Percentiles rank a stretch among this genome's conserved stretches.
These are phyloP conservation scores for Leucozona laternaria DNA, from an alignment of 2,888 invertebrate species.

Conservation along the genomic window DNA sequence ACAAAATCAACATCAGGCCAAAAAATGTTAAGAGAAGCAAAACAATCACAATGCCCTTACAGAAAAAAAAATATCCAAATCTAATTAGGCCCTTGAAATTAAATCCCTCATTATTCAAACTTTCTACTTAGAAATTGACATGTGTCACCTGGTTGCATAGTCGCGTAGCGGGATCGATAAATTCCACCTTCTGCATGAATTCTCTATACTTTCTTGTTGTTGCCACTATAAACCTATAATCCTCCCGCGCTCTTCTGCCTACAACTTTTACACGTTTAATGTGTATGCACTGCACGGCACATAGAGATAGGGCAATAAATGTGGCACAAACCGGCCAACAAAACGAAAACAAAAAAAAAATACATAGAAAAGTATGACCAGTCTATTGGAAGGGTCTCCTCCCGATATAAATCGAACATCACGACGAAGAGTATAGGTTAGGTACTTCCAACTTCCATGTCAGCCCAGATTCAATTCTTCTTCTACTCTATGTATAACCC, in stretches of 20 bases:
- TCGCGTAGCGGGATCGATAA: conserved; percentile 34
- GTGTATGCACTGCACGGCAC: conserved; percentile 30
- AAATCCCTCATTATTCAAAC: conserved; percentile 73
- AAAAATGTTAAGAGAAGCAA: not conserved
- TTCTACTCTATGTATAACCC: conserved; percentile 4
- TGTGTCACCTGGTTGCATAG: conserved; percentile 68
- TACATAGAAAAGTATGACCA: conserved; percentile 48
- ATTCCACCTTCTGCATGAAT: conserved; percentile 56
- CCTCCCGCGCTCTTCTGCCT: not conserved
- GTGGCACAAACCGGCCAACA: conserved; percentile 44
- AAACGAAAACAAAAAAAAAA: not conserved
- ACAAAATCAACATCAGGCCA: not conserved
- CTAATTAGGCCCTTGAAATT: conserved; percentile 70
- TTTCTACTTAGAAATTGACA: conserved; percentile 75
- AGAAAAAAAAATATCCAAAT: not conserved
- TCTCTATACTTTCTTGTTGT: conserved; percentile 7
- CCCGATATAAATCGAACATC: conserved; percentile 75
- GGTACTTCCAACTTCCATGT: conserved; percentile 24
- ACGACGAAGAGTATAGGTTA: conserved; percentile 53
- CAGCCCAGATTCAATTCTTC: conserved; percentile 27
- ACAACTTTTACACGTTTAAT: conserved; percentile 32
- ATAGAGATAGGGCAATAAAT: conserved; percentile 30
- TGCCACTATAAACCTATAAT: not conserved
- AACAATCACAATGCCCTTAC: not conserved
- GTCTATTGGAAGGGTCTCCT: conserved; percentile 69